A percentile compares a stretch with the other conserved stretches of the same genome.
Evolutionary conservation across 2,888 invertebrate species (phyloP).

Genomic region (Andrena hattorfiana): DNA sequence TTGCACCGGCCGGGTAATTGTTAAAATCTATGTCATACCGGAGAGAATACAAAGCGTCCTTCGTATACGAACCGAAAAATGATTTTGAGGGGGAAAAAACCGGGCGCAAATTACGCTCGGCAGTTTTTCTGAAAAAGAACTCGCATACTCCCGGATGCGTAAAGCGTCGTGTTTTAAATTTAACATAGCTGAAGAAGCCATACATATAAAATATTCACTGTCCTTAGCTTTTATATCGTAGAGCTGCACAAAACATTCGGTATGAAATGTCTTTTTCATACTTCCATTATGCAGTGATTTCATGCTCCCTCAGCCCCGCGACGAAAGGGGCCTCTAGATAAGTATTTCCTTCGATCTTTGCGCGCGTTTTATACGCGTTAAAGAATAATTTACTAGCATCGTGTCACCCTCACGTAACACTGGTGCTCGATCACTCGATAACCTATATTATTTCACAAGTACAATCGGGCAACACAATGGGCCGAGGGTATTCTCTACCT

Average conservation of each 20-base stretch:
- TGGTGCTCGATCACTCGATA: neutral
- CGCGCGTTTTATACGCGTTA: constrained; percentile 10
- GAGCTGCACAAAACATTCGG: constrained; percentile 33
- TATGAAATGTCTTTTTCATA: constrained; percentile 35
- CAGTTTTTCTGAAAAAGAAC: constrained; percentile 57
- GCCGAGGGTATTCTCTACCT: constrained; percentile 9
- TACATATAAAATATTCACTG: constrained; percentile 43
- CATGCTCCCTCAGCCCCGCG: neutral
- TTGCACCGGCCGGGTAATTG: constrained; percentile 45
- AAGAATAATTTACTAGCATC: constrained; percentile 14
- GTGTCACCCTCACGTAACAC: neutral
- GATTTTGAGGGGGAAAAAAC: constrained; percentile 48
- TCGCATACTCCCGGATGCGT: constrained; percentile 37
- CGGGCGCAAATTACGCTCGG: constrained; percentile 58
- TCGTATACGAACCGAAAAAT: constrained; percentile 50
- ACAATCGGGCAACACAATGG: constrained; percentile 20
- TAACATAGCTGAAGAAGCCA: constrained; percentile 47
- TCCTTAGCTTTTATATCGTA: constrained; percentile 15
- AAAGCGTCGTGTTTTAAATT: constrained; percentile 52
- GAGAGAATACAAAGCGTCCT: constrained; percentile 46
- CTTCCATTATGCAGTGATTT: constrained; percentile 3
- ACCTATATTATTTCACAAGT: neutral
- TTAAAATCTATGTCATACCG: constrained; percentile 62
- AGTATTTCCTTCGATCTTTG: constrained; percentile 36
- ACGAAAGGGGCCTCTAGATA: constrained; percentile 24